phyloP scores from a whole-genome alignment of 2,113 vertebrate species.

The Cathartes aura region DNA sequence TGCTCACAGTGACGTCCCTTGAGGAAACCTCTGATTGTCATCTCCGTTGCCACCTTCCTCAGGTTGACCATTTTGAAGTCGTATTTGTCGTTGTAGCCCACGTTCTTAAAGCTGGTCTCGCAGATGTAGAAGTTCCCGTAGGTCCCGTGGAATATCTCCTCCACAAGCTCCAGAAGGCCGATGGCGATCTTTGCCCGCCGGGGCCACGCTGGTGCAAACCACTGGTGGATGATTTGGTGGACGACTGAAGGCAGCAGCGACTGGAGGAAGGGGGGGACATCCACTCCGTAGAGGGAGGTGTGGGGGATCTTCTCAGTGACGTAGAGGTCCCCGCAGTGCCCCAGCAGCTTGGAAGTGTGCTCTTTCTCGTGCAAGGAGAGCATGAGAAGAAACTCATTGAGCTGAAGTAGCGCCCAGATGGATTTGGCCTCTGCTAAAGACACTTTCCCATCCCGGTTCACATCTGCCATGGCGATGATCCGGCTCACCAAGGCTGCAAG shows the following conservation, averaged over 20 bases:
- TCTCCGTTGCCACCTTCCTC: conserved; percentile 87
- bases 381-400: conserved; percentile 92
- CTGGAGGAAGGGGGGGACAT: conserved; percentile 82
- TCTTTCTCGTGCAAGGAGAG: conserved; percentile 90
- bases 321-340: conserved; percentile 93
- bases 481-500: conserved; percentile 82
- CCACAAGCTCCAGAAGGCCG: conserved; percentile 94
- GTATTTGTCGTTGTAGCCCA: conserved; percentile 90
- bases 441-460: conserved; percentile 89
- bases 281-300: conserved; percentile 83
- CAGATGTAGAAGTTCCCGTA: conserved; percentile 96
- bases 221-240: conserved; percentile 85
- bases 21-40: conserved; percentile 83
- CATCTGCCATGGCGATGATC: conserved; percentile 88
- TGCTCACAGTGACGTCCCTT: conserved; percentile 89
- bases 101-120: conserved; percentile 83
- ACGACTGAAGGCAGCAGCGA: conserved; percentile 82
- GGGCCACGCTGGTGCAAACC: conserved; percentile 93
- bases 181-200: conserved; percentile 90
- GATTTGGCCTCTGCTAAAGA: conserved; percentile 96
- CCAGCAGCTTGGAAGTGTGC: conserved; percentile 89
- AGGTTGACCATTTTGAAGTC: conserved; percentile 96
- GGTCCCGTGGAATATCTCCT: conserved; percentile 94
- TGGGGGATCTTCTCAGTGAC: conserved; percentile 86
- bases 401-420: conserved; percentile 93